These are phyloP conservation scores for Picus viridis DNA, from an alignment of 2,797 vertebrate genomes.

Conservation along the genomic window DNA sequence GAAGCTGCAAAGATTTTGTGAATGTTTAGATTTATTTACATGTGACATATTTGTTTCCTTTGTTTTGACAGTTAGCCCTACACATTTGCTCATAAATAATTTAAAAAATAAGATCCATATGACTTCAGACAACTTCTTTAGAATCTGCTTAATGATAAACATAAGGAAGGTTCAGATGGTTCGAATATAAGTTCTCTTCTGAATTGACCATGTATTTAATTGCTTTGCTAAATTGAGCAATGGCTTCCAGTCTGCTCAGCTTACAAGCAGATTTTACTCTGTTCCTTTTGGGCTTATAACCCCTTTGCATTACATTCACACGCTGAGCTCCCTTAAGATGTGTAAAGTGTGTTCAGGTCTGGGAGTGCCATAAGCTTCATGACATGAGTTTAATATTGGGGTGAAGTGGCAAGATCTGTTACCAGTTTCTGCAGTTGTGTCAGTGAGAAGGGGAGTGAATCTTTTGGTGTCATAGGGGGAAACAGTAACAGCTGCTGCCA, in stretches of 20 bases:
- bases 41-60: background rate
- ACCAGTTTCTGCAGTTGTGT: background rate
- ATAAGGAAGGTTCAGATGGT: conserved; percentile 30
- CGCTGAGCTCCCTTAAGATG: background rate
- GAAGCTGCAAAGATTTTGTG: background rate
- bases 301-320: background rate
- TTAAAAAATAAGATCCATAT: background rate
- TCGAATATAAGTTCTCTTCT: background rate
- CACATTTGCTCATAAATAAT: conserved; percentile 4
- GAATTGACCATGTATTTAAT: conserved; percentile 13
- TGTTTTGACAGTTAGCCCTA: conserved; percentile 38
- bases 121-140: background rate
- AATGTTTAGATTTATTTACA: background rate
- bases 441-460: fast-evolving
- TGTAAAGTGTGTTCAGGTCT: background rate
- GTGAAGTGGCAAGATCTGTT: background rate
- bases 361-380: background rate
- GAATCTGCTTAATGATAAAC: background rate
- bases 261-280: background rate
- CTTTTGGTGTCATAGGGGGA: background rate
- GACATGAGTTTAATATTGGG: background rate
- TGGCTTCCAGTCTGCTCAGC: conserved; percentile 14
- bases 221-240: background rate
- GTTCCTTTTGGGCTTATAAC: background rate
- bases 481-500: background rate